Percentiles rank a stretch among this genome's conserved stretches.
Evolutionary conservation across 2,888 invertebrate genomes (phyloP).

Genomic region (Hololepta plana): DNA sequence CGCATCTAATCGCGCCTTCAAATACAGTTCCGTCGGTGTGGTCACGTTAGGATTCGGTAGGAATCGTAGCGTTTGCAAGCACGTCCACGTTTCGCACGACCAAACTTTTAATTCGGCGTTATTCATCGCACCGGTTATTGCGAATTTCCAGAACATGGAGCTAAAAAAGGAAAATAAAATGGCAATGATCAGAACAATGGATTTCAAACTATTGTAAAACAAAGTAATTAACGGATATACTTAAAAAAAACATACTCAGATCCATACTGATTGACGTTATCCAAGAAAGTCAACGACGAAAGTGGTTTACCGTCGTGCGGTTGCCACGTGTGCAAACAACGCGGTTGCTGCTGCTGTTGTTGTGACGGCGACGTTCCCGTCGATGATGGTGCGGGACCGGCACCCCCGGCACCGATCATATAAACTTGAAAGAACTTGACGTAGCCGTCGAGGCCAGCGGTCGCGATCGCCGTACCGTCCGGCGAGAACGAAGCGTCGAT

Average conservation of each 20-base stretch:
- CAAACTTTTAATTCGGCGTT: constrained; percentile 84
- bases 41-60: constrained; percentile 29
- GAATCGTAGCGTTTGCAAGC: constrained; percentile 73
- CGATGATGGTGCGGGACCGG: not conserved
- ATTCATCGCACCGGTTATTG: constrained; percentile 76
- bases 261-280: constrained; percentile 68
- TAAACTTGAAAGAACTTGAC: constrained; percentile 80
- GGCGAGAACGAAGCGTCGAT: constrained; percentile 83
- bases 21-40: constrained; percentile 27
- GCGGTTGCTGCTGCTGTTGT: constrained; percentile 34
- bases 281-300: constrained; percentile 81
- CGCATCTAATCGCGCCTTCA: constrained; percentile 69
- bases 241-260: constrained; percentile 42
- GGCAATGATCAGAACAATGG: constrained; percentile 5
- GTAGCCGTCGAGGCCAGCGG: constrained; percentile 72
- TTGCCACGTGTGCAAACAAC: constrained; percentile 83
- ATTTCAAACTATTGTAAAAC: constrained; percentile 4
- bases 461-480: constrained; percentile 86
- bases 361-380: constrained; percentile 1
- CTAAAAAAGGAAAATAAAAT: constrained; percentile 22
- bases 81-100: constrained; percentile 91
- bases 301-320: constrained; percentile 81
- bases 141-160: constrained; percentile 86
- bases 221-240: too few species aligned
- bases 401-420: too few species aligned